These are phyloP conservation scores for Pinna nobilis DNA, from an alignment of 1,140 invertebrate species.

Conservation along the genomic window DNA sequence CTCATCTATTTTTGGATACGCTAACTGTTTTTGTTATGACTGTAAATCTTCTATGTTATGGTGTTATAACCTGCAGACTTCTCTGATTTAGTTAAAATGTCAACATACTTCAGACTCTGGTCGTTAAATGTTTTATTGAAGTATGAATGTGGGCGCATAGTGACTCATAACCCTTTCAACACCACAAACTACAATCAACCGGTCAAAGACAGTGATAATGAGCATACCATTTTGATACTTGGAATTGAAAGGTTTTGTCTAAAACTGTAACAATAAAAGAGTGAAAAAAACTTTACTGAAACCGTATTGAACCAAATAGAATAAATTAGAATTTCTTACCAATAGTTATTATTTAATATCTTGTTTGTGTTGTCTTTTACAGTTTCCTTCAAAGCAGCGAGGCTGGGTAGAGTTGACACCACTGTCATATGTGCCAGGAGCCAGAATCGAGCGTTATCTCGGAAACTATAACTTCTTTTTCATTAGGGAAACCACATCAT, in stretches of 20 bases:
- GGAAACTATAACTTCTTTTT: slow-evolving; percentile 97
- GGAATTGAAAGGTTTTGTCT: background rate
- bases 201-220: background rate
- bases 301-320: background rate
- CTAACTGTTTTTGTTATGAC: no score
- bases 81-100: no score
- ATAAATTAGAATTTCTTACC: background rate
- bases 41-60: no score
- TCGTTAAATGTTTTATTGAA: no score
- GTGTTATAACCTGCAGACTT: no score
- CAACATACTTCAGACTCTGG: no score
- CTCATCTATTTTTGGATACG: no score
- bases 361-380: slow-evolving; percentile 25
- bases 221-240: background rate
- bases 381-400: slow-evolving; percentile 64
- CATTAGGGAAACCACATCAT: slow-evolving; percentile 93
- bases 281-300: no score
- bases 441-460: slow-evolving; percentile 87
- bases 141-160: no score
- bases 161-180: no score
- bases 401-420: slow-evolving; percentile 89
- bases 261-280: background rate
- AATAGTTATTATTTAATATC: background rate
- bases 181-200: no score
- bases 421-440: slow-evolving; percentile 87